Conservation (phyloP, 92 coral and sea anemone genomes). For the Phymanthus crucifer region DNA sequence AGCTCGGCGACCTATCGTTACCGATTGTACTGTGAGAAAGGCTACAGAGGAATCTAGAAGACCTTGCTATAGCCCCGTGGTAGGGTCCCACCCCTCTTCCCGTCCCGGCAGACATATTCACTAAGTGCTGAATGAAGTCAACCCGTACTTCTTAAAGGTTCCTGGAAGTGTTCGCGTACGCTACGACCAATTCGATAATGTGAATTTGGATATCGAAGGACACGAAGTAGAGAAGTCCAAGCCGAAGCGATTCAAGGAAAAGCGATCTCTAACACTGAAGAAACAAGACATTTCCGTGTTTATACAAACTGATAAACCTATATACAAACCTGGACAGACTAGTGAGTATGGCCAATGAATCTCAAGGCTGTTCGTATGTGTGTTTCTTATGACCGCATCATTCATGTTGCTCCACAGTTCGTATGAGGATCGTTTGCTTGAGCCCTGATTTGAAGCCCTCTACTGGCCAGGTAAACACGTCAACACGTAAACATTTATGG, state of each 20-base stretch:
- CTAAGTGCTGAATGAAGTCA: neutral
- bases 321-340: conserved; percentile 95
- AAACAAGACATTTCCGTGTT: conserved; percentile 47
- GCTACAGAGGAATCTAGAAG: no score
- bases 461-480: conserved; percentile 57
- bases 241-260: conserved; percentile 1
- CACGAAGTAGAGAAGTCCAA: conserved; percentile 17
- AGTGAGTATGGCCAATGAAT: conserved; percentile 36
- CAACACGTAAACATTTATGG: neutral
- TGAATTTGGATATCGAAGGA: conserved; percentile 25
- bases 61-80: no score
- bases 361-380: no score
- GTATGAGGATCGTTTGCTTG: conserved; percentile 75
- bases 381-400: no score
- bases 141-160: conserved; percentile 11
- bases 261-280: conserved; percentile 36
- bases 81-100: neutral
- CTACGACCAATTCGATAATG: neutral
- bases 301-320: conserved; percentile 96
- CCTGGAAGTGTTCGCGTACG: conserved; percentile 4
- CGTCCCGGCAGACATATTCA: neutral
- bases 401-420: conserved; percentile 52
- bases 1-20: no score
- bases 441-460: conserved; percentile 70
- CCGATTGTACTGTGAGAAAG: no score